Conservation (phyloP, 2,113 vertebrate genomes). For the Cyrtonyx montezumae region DNA sequence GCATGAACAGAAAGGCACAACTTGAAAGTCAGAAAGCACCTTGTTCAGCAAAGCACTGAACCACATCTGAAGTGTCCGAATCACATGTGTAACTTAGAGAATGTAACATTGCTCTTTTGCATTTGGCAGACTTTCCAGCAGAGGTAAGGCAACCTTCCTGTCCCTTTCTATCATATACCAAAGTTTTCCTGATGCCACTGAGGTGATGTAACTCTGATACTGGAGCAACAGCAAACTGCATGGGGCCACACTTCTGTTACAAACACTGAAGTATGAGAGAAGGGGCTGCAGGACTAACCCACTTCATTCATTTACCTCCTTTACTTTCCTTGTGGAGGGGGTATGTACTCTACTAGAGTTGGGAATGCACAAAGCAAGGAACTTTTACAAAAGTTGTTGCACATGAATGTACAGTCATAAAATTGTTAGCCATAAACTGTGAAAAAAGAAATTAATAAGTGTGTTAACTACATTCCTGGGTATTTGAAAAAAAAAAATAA, state of each 20-base stretch:
- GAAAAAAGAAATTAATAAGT: neutral
- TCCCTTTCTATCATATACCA: neutral
- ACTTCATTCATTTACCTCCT: neutral
- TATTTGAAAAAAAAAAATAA: neutral
- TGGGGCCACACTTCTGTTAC: neutral
- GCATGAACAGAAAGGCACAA: neutral
- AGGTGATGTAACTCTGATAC: neutral
- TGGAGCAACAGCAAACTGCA: neutral
- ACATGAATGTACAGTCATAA: neutral
- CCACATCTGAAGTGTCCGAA: neutral
- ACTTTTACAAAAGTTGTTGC: neutral
- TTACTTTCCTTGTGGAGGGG: neutral
- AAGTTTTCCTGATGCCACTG: neutral
- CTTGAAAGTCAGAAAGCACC: neutral
- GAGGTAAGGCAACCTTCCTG: neutral
- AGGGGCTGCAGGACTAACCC: neutral
- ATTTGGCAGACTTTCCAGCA: slow-evolving; percentile 11
- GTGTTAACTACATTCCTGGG: neutral
- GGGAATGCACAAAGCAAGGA: neutral
- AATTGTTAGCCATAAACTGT: neutral
- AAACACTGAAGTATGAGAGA: neutral
- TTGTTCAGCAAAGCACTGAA: neutral
- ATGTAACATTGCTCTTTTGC: neutral
- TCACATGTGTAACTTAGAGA: neutral
- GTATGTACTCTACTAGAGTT: neutral